These are phyloP conservation scores for Lagria hirta DNA, from an alignment of 2,888 invertebrate genomes.

Conservation along the genomic window DNA sequence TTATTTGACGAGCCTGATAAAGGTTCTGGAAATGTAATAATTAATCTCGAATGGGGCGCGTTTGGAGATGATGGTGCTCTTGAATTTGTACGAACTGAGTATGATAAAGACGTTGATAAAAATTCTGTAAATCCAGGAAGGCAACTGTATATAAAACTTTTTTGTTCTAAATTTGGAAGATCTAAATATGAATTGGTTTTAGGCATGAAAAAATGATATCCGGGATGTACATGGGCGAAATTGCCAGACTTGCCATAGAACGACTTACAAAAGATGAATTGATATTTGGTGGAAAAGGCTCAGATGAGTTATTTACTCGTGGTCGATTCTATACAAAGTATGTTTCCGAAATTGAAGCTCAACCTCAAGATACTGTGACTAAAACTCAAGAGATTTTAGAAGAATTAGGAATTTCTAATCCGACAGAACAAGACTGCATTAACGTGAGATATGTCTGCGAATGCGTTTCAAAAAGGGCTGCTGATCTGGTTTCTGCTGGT, in stretches of 20 bases:
- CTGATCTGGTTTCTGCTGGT: slow-evolving; percentile 88
- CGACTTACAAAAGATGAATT: slow-evolving; percentile 78
- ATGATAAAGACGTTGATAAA: slow-evolving; percentile 80
- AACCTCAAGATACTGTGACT: slow-evolving; percentile 74
- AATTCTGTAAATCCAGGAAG: slow-evolving; percentile 82
- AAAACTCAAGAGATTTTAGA: slow-evolving; percentile 81
- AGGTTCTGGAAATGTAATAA: slow-evolving; percentile 73
- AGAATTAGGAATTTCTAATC: slow-evolving; percentile 69
- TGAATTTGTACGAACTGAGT: slow-evolving; percentile 84
- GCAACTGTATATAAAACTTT: slow-evolving; percentile 67
- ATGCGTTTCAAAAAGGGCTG: slow-evolving; percentile 88
- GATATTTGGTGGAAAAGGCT: slow-evolving; percentile 81
- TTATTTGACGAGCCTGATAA: slow-evolving; percentile 69
- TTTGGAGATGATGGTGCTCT: slow-evolving; percentile 90
- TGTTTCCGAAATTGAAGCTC: slow-evolving; percentile 95
- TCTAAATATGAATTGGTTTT: slow-evolving; percentile 41
- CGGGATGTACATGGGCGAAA: slow-evolving; percentile 98
- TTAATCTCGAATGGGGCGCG: slow-evolving; percentile 98
- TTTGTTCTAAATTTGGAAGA: neutral
- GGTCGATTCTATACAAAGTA: slow-evolving; percentile 95
- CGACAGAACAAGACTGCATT: slow-evolving; percentile 86
- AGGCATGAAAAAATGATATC: slow-evolving; percentile 98
- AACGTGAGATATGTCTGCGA: slow-evolving; percentile 92
- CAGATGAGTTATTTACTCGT: slow-evolving; percentile 73
- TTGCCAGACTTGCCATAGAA: slow-evolving; percentile 82